Base-by-base conservation (phyloP, 2,797 vertebrate species). In the Emys orbicularis region DNA sequence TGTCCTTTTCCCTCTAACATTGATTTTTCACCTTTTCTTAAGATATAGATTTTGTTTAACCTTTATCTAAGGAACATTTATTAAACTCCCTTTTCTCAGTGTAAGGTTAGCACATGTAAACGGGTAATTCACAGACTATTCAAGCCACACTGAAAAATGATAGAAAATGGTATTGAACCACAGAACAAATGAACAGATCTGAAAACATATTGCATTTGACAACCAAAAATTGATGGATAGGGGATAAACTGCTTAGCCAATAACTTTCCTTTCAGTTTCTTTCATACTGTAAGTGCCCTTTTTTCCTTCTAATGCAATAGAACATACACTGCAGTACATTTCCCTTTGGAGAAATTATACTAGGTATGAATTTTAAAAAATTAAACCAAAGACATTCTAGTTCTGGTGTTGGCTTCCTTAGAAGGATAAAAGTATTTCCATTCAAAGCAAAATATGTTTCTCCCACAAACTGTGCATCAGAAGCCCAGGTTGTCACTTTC, bases 11-110 rank as follows among this genome's bases (percentile, higher is more conserved):
- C 25, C 23, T 96, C 83, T 76, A 93, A 87, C 65, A 90, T 68
- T 92, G 86, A 95, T 95, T 97, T 97, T 96, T 95, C 96, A 91
- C 87, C 95, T 97, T 94, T 49, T 68, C 83, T 90, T 82, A 56
- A 31, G 65, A 94, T 81, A 93, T 47, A 11, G 80, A 27, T 5
- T 47, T 88, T 92, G 95, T 92, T 68, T 23, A 8, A 95, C 2
- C 12, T 96, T 94, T 94, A 79, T n/a, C 9, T 88, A 90, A 89
- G 76, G 94, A 89, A 84, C 15, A 84, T 89, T 96, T 93, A 93
- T 91, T 92, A 97, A 96, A 54, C 47, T 83, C 68, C 9, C 94
- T 88, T 31, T 86, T 74, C 87, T 86, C 52, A 86, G 44, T 29
- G 34, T 72, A 6, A 7, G 90, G 82, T 82, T 57, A 79, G 54